A percentile compares a stretch with the other conserved stretches of the same genome.
These are phyloP conservation scores for Thunnus maccoyii DNA, from an alignment of 2,113 vertebrate genomes.

Conservation along the genomic window DNA sequence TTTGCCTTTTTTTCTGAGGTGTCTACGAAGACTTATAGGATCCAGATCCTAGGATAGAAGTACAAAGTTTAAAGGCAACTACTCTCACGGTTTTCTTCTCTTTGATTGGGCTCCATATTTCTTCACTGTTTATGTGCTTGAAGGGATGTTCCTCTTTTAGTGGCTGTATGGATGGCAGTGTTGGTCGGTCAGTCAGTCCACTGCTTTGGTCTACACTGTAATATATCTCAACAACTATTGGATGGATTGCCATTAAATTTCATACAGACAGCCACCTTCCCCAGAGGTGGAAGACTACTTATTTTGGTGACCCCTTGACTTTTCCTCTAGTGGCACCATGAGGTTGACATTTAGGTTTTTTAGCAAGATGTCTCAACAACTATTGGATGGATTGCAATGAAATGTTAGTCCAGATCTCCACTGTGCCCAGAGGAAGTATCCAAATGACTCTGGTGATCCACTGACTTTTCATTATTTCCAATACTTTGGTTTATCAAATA, in stretches of 20 bases:
- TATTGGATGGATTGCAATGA: background rate
- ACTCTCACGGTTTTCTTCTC: background rate
- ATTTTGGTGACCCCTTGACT: background rate
- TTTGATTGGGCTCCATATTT: background rate
- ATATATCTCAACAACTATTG: background rate
- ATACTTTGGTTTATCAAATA: too few species aligned
- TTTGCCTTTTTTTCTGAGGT: conserved; percentile 22
- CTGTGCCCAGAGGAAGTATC: too few species aligned
- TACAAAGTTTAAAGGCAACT: conserved; percentile 17
- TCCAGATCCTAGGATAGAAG: background rate
- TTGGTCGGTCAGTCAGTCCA: background rate
- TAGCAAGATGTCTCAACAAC: background rate
- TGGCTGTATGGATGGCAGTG: background rate
- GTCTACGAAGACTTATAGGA: background rate
- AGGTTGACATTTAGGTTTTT: conserved; percentile 8
- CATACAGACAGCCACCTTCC: background rate
- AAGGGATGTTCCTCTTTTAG: conserved; percentile 18
- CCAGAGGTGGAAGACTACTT: background rate
- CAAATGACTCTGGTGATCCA: too few species aligned
- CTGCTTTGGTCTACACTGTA: conserved; percentile 11
- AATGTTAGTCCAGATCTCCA: too few species aligned
- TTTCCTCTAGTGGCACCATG: background rate
- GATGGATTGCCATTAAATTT: background rate
- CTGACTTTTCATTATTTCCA: too few species aligned
- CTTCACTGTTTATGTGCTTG: background rate